Evolutionary conservation across 1,140 invertebrate genomes (phyloP).

Genomic region (Daktulosphaira vitifoliae): DNA sequence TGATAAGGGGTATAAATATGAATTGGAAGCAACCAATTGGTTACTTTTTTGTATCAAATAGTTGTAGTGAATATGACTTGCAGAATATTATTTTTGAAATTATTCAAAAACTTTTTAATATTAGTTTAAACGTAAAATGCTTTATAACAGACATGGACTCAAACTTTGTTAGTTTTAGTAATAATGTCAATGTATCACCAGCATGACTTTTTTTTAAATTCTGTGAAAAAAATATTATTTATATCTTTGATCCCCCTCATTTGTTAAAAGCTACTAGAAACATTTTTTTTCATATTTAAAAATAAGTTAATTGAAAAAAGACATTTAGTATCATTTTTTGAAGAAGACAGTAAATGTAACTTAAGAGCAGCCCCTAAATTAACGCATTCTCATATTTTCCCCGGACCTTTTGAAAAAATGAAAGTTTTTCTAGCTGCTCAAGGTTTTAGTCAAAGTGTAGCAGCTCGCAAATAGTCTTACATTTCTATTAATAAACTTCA

Average conservation of each 20-base stretch:
- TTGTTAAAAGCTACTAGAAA: not conserved
- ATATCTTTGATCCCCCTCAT: slow-evolving; percentile 4
- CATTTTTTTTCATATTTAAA: slow-evolving; percentile 28
- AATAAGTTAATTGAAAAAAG: not conserved
- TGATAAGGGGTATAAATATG: slow-evolving; percentile 1
- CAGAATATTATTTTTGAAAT: not conserved
- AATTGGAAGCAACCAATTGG: slow-evolving; percentile 22
- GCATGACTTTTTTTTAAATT: not conserved
- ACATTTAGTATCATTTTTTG: not conserved
- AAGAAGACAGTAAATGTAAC: not conserved
- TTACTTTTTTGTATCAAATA: slow-evolving; percentile 7
- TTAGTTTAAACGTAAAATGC: not conserved
- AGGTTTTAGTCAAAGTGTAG: not conserved
- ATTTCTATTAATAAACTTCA: too few species aligned
- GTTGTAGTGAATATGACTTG: not conserved
- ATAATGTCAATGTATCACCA: not conserved
- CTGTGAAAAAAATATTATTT: not conserved
- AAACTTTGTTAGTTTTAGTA: not conserved
- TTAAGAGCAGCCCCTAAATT: not conserved
- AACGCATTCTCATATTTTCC: not conserved
- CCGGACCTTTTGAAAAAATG: not conserved
- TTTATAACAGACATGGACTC: not conserved
- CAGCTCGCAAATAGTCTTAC: too few species aligned
- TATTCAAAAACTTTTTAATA: not conserved
- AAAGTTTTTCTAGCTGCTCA: not conserved